These are phyloP conservation scores for Microctonus aethiopoides DNA, from an alignment of 2,888 invertebrate genomes.

Conservation along the genomic window DNA sequence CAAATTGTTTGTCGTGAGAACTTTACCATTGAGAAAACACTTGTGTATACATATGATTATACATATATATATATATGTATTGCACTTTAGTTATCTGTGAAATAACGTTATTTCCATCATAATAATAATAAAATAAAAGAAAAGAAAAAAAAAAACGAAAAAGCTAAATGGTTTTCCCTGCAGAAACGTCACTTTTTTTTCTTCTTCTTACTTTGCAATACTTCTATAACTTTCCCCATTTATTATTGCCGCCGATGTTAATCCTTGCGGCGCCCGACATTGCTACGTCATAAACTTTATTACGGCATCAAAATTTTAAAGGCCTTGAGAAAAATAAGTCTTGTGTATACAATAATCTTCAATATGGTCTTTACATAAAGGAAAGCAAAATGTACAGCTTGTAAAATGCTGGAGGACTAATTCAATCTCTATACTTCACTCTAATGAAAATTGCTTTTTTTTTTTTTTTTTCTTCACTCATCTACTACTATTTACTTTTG, in stretches of 20 bases:
- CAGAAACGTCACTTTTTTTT: too few relatives aligned
- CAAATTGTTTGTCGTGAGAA: conserved; percentile 55
- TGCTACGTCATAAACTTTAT: not conserved
- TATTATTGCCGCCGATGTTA: not conserved
- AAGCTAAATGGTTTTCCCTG: too few relatives aligned
- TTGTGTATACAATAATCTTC: not conserved
- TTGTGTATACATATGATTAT: conserved; percentile 40
- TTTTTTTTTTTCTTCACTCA: not conserved
- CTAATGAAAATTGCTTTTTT: not conserved
- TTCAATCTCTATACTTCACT: not conserved
- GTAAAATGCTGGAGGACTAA: not conserved
- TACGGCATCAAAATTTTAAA: not conserved
- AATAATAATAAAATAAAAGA: too few relatives aligned
- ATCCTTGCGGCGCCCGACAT: not conserved
- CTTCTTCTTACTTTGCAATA: not conserved
- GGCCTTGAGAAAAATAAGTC: not conserved
- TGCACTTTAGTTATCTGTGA: too few relatives aligned
- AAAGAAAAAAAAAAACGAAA: too few relatives aligned
- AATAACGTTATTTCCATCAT: too few relatives aligned
- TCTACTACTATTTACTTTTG: too few relatives aligned
- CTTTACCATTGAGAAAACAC: conserved; percentile 56
- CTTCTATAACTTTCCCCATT: not conserved
- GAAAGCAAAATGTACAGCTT: not conserved
- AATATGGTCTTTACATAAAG: not conserved
- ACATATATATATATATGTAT: not conserved